Base-by-base conservation (phyloP, 2,888 invertebrate genomes). In the Tiliacea citrago region DNA sequence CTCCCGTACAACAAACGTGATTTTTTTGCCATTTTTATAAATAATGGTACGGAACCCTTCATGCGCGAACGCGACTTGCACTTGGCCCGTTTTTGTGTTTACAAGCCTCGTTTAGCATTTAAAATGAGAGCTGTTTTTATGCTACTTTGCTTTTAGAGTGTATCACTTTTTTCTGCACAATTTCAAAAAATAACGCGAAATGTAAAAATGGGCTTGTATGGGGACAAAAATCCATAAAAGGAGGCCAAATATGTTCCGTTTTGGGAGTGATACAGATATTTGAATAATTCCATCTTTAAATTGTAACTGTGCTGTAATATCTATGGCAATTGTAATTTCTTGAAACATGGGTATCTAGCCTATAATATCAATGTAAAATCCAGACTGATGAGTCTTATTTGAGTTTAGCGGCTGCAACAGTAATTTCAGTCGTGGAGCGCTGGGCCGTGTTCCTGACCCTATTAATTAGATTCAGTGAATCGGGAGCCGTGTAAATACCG, bases 381-480 rank as follows among this genome's bases (percentile, higher is more conserved):
- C 9, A 47, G 12, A 18, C 35, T 58, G 49, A 55, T 12, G 12
- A 63, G 4, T 62, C 39, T n/a, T 16, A 51, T 63, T 72, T 63
- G 58, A 67, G 16, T 57, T 63, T 29, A 70, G 67, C 49, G 57
- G 47, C 70, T 69, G 58, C 58, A 81, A 69, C 62, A 47, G 65
- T 73, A 78, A 72, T 70, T 85, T 70, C 67, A 70, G 60, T 69
- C 58, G 55, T 35, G 49, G 69, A 67, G 42, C 53, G 16, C 24
- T 72, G 62, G 62, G 66, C 79, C 83, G 8, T 77, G 68, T 85
- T 73, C 47, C 67, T 60, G 60, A 62, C 82, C 72, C 82, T 69
- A 84, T 84, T 82, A 82, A 82, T 82, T 82, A 72, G 85, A 72
- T 77, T 58, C 77, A 66, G 55, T 47, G 67, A 76, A 67, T 81